These are phyloP conservation scores for Planiliza haematocheilus DNA, from an alignment of 2,113 vertebrate species.

Conservation along the genomic window DNA sequence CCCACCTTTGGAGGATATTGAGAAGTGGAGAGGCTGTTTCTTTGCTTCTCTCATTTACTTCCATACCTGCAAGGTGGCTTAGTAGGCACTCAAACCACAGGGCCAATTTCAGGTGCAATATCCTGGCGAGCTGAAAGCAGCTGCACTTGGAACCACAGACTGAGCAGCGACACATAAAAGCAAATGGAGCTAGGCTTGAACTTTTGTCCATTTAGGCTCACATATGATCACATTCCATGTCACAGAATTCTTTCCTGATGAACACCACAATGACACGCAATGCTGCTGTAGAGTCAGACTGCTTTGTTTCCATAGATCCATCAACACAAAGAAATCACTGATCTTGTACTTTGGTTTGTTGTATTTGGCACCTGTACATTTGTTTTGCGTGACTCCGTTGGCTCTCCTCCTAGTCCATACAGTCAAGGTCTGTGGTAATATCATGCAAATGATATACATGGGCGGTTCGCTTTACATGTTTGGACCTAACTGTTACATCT, in stretches of 20 bases:
- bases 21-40: slow-evolving; percentile 34
- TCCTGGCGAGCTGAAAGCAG: slow-evolving; percentile 61
- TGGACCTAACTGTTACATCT: slow-evolving; percentile 53
- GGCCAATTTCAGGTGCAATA: slow-evolving; percentile 77
- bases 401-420: slow-evolving; percentile 6
- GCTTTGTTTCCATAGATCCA: slow-evolving; percentile 39
- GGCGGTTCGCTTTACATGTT: slow-evolving; percentile 34
- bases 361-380: slow-evolving; percentile 50
- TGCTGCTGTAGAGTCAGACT: slow-evolving; percentile 1
- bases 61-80: slow-evolving; percentile 49
- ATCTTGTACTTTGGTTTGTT: slow-evolving; percentile 40
- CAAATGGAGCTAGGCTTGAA: slow-evolving; percentile 57
- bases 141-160: slow-evolving; percentile 59
- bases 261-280: background rate
- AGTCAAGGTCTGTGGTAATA: slow-evolving; percentile 51
- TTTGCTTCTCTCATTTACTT: slow-evolving; percentile 60
- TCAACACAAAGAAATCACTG: slow-evolving; percentile 9
- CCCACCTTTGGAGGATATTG: slow-evolving; percentile 25
- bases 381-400: slow-evolving; percentile 41
- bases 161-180: slow-evolving; percentile 42
- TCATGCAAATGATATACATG: slow-evolving; percentile 68
- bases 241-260: slow-evolving; percentile 5
- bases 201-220: slow-evolving; percentile 35
- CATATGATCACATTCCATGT: slow-evolving; percentile 51
- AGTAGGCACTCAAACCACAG: slow-evolving; percentile 59